phyloP scores from a whole-genome alignment of 64 coral and sea anemone species.

The Montipora efflorescens region DNA sequence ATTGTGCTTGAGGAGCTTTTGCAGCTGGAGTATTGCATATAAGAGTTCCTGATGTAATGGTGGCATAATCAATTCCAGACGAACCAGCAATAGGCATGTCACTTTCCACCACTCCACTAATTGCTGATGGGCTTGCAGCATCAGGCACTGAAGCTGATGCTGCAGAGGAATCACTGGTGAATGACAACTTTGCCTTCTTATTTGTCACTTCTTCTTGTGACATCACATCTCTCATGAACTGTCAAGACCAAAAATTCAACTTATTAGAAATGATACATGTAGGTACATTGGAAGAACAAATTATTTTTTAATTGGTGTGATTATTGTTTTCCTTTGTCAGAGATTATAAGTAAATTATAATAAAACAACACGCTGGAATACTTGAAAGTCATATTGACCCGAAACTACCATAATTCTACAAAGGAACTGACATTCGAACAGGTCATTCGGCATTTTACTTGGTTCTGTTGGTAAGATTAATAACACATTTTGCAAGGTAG shows the following conservation, averaged over 20 bases:
- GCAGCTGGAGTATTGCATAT: too few species aligned
- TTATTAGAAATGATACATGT: background rate
- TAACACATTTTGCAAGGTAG: background rate
- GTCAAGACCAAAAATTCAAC: background rate
- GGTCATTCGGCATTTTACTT: background rate
- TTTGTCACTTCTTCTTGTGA: background rate
- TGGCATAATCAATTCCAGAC: too few species aligned
- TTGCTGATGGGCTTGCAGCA: too few species aligned
- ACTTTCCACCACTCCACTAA: too few species aligned
- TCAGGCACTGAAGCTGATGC: background rate
- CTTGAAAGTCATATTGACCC: background rate
- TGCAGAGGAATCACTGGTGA: conserved; percentile 6
- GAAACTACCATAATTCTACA: background rate
- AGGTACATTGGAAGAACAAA: conserved; percentile 6
- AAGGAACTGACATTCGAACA: background rate
- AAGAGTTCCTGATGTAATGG: too few species aligned
- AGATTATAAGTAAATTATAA: background rate
- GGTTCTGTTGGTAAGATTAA: conserved; percentile 7
- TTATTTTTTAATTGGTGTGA: background rate
- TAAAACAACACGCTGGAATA: background rate
- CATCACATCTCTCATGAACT: conserved; percentile 1
- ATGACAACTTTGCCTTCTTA: conserved; percentile 3
- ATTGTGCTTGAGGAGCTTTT: too few species aligned
- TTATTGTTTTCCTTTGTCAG: background rate
- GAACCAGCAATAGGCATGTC: too few species aligned